Evolutionary conservation across 2,113 vertebrate genomes (phyloP), one percentile per base, ranked within the genome.

Genomic region (Hystrix cristata): DNA sequence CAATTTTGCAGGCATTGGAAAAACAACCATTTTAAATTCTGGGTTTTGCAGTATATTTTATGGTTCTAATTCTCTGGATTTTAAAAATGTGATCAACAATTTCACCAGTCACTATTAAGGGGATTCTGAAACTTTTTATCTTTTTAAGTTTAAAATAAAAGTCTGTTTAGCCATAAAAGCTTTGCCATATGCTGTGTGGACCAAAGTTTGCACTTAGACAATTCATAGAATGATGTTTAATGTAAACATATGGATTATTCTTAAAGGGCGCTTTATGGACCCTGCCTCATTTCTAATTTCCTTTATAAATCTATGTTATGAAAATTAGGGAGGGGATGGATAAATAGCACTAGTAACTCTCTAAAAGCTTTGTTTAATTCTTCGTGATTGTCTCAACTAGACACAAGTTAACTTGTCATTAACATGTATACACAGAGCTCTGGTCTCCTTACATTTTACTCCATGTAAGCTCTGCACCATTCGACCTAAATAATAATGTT

Each of bases 1-100:
- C 99, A 99, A 99, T 99, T 99, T 99, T 98, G 98, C 99, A 99
- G 99, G 99, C 99, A 98, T 97, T 99, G 99, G 98, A 99, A 99
- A 99, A 99, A 99, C 99, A 99, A 99, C 98, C 99, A 99, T 99
- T 99, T 99, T 99, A 98, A 98, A 99, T 99, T 98, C 98, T 98
- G 98, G 97, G 98, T 98, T 98, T 98, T 98, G 98, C 98, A 98
- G 98, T 98, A 96, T 98, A 98, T 98, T 98, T 98, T 98, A 98
- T 98, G 98, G 8, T 98, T 98, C 98, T 98, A 97, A 98, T 97
- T 98, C 98, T 98, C 98, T 93, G 94, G 85, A n/a, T 98, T 99
- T 99, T 98, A 96, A 98, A 98, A 98, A 98, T 81, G 95, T 67
- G 95, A 98, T 98, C 98, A 96, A 98, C 97, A 92, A 95, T 98